Conservation (phyloP, 2,113 vertebrate species). For the Ceyx margarethae region DNA sequence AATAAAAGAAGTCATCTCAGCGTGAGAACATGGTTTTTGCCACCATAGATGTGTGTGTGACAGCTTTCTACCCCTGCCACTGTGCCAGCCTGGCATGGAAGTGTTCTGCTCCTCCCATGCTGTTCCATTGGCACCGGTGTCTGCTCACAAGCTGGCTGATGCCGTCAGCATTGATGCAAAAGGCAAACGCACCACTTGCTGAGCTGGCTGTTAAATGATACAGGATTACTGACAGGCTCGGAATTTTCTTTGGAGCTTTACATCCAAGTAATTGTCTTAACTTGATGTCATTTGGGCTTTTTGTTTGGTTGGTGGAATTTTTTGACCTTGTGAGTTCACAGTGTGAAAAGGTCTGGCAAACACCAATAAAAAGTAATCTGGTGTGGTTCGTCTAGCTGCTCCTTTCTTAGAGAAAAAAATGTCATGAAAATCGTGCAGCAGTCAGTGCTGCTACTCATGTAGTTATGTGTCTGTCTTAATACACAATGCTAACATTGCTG, state of each 20-base stretch:
- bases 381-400: not conserved
- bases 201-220: not conserved
- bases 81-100: fast-evolving
- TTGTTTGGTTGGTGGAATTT: not conserved
- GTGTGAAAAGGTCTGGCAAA: not conserved
- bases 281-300: not conserved
- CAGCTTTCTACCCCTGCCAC: not conserved
- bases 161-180: not conserved
- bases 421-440: not conserved
- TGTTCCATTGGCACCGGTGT: not conserved
- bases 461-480: not conserved
- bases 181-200: not conserved
- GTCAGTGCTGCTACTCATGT: fast-evolving
- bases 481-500: not conserved
- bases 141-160: not conserved
- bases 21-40: not conserved
- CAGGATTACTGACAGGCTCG: not conserved
- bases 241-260: not conserved
- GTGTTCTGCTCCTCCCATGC: not conserved
- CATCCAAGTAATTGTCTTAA: not conserved
- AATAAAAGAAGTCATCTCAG: not conserved
- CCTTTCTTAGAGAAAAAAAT: not conserved
- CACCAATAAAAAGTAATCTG: not conserved
- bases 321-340: not conserved
- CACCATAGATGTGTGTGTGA: not conserved